Evolutionary conservation across 2,113 vertebrate genomes (phyloP).

Genomic region (Heteronetta atricapilla): DNA sequence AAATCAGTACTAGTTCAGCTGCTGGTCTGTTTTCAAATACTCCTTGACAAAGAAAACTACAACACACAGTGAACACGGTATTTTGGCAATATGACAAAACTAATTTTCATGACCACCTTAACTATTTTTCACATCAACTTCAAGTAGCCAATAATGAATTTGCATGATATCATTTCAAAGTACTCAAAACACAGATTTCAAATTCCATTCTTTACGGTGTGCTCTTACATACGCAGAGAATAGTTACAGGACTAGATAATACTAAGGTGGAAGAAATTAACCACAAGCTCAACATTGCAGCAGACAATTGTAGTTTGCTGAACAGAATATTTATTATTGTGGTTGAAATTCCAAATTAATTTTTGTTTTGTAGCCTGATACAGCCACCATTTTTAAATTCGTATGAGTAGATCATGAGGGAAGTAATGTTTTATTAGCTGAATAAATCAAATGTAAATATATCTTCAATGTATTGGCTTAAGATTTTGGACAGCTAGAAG

Average conservation of each 20-base stretch:
- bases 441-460: neutral
- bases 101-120: neutral
- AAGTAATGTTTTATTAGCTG: neutral
- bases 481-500: neutral
- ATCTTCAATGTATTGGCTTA: neutral
- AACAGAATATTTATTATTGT: neutral
- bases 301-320: neutral
- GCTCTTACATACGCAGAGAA: neutral
- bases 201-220: neutral
- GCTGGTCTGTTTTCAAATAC: neutral
- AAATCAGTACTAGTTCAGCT: neutral
- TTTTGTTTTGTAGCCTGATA: neutral
- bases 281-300: neutral
- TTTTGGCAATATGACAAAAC: neutral
- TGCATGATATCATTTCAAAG: neutral
- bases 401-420: accelerated
- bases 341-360: neutral
- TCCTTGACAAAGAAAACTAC: neutral
- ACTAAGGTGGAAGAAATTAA: neutral
- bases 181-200: neutral
- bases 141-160: neutral
- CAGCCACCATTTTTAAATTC: neutral
- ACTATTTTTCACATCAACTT: neutral
- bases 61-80: neutral
- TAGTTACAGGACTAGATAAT: neutral